Base-by-base conservation (phyloP, 2,797 vertebrate genomes). In the Chromis chromis region DNA sequence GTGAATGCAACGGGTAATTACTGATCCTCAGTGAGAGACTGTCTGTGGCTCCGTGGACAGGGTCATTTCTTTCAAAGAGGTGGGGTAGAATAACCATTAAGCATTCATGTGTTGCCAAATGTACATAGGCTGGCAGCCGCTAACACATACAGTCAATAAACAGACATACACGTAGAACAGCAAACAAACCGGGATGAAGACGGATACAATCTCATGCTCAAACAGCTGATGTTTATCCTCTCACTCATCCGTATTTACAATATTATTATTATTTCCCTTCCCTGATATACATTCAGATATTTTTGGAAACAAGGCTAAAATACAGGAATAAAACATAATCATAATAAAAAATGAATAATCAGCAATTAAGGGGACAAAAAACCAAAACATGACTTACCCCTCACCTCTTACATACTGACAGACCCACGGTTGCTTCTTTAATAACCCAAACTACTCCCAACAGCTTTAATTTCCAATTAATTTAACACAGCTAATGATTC, bases 401-500 rank as follows among this genome's bases (percentile, higher is more conserved):
- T 87, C 87, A 81, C 89, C 84, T 88, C 91, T 94, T 92, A 92
- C 94, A 95, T 92, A 93, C 93, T 94, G 94, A 95, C 91, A 93
- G 90, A 94, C 89, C 77, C 84, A 57, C 54, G 36, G 64, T 77
- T 76, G 79, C 66, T 86, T 87, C 90, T 79, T 89, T 93, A 95
- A 95, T 95, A 94, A 95, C 93, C 89, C 89, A 83, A 92, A 94
- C 92, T 93, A 94, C 93, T 95, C 94, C 90, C 86, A 92, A 93
- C 93, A 94, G 95, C 94, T 95, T 95, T 95, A 93, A 94, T 95
- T 96, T 94, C 89, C 92, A 95, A 96, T 96, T 92, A 94, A 96
- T 96, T 96, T 95, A 95, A 94, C 95, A 92, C 89, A 91, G 94
- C 94, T 96, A 96, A 96, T 94, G 94, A 95, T 94, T 94, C 86